Base-by-base conservation (phyloP, 2,113 vertebrate species). In the Eurypyga helias region DNA sequence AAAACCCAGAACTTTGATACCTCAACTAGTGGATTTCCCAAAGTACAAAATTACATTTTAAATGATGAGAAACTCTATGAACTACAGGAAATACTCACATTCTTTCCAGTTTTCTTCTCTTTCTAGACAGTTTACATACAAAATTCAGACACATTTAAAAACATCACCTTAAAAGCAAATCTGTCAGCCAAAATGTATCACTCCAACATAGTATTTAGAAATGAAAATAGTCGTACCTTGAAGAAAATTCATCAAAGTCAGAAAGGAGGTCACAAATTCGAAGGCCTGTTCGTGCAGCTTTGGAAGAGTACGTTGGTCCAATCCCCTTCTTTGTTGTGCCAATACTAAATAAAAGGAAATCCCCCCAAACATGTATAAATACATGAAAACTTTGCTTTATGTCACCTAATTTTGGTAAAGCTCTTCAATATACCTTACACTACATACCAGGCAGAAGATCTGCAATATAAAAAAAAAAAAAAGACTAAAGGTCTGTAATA, bases 261-360 rank as follows among this genome's bases (percentile, higher is more conserved):
- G 99, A 98, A 89, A 99, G 98, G 33, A 99, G 99, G 98, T 99
- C 99, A 49, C 99, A 99, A 26, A 99, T 96, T 29, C 99, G 99
- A 36, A 99, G 99, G 65, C 99, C 99, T 5, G 99, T 99, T 87
- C 99, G 98, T 65, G 99, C 98, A 6, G 99, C 99, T 97, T 99
- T 99, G 96, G 99, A 99, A 61, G 99, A 99, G 87, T 99, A 99
- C 3, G 99, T 99, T 48, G 99, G 99, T 95, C 99, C 99, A 20
- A 99, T 99, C 14, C 99, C 99, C 91, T 99, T 99, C 97, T 99
- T 99, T 90, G 99, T 99, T 87, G 99, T 99, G 97, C 99, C 99
- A 75, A 99, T 99, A 91, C 99, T 99, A 96, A 77, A 57, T 43
- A 64, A 89, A 38, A 48, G 76, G 29, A 96, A 57, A 10, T 31